These are phyloP conservation scores for Drosophila bunnanda DNA, from an alignment of 2,888 invertebrate genomes.

Conservation along the genomic window DNA sequence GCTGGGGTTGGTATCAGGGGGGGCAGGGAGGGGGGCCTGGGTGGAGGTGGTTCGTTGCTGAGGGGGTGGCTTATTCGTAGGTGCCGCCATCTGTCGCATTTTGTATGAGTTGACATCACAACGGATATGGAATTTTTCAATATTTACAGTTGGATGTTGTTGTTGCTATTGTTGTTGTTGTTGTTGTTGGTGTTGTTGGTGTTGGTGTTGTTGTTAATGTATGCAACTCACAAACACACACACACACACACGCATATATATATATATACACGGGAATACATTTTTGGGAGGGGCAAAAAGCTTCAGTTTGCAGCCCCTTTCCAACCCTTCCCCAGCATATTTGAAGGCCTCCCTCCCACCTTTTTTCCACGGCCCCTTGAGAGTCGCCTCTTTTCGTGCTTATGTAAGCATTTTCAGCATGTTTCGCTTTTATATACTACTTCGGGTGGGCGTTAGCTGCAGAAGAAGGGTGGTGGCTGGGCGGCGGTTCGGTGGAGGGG, in stretches of 20 bases:
- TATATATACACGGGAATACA: conserved; percentile 1
- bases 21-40: neutral
- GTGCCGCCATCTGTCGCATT: conserved; percentile 49
- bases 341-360: neutral
- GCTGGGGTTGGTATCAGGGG: conserved; percentile 1
- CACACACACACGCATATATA: conserved; percentile 21
- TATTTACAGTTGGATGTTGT: conserved; percentile 70
- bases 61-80: conserved; percentile 9
- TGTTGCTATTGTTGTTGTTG: conserved; percentile 45
- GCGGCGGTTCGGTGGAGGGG: neutral
- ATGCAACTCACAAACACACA: conserved; percentile 55
- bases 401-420: conserved; percentile 77
- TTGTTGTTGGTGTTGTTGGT: conserved; percentile 47
- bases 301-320: conserved; percentile 15
- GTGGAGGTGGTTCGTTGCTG: neutral
- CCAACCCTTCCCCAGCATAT: neutral
- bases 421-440: conserved; percentile 78
- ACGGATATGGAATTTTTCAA: conserved; percentile 77
- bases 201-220: conserved; percentile 62
- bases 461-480: neutral
- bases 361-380: conserved; percentile 38
- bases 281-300: conserved; percentile 34
- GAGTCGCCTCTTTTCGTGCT: conserved; percentile 51
- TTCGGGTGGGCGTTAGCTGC: conserved; percentile 50
- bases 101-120: conserved; percentile 68